Base-by-base conservation (phyloP, 2,113 vertebrate species). In the Brevimyrus niger region DNA sequence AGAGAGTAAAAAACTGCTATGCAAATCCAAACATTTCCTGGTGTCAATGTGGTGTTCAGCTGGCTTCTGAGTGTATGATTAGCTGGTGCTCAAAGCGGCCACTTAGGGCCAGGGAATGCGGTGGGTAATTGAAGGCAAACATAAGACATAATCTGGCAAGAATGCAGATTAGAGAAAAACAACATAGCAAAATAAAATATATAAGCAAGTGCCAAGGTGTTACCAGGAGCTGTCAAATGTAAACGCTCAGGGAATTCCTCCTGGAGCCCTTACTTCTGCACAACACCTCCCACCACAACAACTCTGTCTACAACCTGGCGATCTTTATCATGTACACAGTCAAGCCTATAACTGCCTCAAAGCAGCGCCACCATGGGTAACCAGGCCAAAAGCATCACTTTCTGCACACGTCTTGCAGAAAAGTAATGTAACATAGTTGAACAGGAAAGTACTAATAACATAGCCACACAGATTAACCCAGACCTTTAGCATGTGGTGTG, bases 161-260 rank as follows among this genome's bases (percentile, higher is more conserved):
- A 94, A 94, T 93, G 92, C 51, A 65, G 73, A 42, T 8, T 89
- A 55, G 44, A 90, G 89, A 92, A 94, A 93, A 93, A 93, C 73
- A 90, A 92, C 89, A 94, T 94, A 92, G 44, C 8, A 21, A 92
- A 84, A 90, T 90, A 84, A 19, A 21, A 53, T 19, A 53, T 92
- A 55, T n/a, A 92, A 93, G 93, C 93, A 95, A 94, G 92, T 94
- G 94, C 93, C 65, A 92, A 82, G 53, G 82, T 89, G 23, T 65
- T 27, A 42, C 21, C 31, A 35, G 80, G 82, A 86, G 53, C 69
- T 90, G 90, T 89, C 51, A 31, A 90, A 10, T 55, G 9, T n/a
- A 90, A 89, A n/a, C 2, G 4, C 86, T 89, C 69, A 76, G 89
- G 73, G 92, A 85, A 88, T 88, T 87, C 86, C 31, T 86, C 87